Evolutionary conservation across 1,140 invertebrate genomes (phyloP).

Genomic region (Scylla paramamosain): DNA sequence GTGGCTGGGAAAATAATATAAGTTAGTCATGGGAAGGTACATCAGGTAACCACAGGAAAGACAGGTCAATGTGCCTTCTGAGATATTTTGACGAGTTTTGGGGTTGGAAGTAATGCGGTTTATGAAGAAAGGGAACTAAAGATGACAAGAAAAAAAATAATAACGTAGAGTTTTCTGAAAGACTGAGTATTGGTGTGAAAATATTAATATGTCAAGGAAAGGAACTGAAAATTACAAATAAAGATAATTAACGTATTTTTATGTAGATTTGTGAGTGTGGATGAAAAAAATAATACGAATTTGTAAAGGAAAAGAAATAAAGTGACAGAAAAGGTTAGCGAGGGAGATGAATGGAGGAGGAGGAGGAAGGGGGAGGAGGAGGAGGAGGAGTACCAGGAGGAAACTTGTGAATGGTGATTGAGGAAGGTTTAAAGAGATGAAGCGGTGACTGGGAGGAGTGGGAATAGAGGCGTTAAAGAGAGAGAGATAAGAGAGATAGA

Average conservation of each 20-base stretch:
- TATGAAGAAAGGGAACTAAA: too few relatives aligned
- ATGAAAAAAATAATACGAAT: too few relatives aligned
- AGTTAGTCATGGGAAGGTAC: too few relatives aligned
- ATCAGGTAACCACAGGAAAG: too few relatives aligned
- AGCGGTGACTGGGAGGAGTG: neutral
- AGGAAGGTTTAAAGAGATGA: constrained; percentile 30
- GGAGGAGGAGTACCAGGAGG: constrained; percentile 46
- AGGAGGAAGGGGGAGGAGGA: constrained; percentile 62
- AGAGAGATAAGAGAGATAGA: neutral
- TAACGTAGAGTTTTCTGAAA: too few relatives aligned
- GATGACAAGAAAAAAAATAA: too few relatives aligned
- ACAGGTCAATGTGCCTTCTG: too few relatives aligned
- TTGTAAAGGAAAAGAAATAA: too few relatives aligned
- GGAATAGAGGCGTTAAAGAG: neutral
- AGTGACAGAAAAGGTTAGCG: constrained; percentile 8
- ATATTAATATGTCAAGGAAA: neutral
- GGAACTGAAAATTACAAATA: neutral
- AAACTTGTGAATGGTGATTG: constrained; percentile 27
- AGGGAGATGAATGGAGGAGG: neutral
- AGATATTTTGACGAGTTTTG: too few relatives aligned
- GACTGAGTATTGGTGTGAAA: too few relatives aligned
- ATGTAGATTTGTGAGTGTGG: constrained; percentile 32
- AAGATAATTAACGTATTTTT: neutral
- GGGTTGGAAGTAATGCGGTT: too few relatives aligned
- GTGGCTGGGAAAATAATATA: too few relatives aligned